A percentile compares a stretch with the other conserved stretches of the same genome.
Evolutionary conservation across 92 coral and sea anemone species (phyloP).

Genomic region (Porites divaricata): DNA sequence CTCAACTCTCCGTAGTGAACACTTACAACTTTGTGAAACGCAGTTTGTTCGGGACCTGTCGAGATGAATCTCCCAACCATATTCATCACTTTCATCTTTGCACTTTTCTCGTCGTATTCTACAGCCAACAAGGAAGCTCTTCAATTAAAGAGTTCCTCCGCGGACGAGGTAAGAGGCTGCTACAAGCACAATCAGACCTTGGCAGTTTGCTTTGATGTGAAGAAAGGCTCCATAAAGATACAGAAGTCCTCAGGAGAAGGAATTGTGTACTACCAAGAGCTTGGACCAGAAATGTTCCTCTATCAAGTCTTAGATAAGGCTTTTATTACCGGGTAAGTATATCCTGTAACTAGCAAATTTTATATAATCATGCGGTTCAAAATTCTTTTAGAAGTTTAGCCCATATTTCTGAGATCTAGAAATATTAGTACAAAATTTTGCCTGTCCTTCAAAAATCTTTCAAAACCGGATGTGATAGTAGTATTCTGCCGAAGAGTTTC

Average conservation of each 20-base stretch:
- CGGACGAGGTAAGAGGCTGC: constrained; percentile 18
- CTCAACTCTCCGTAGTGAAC: no score
- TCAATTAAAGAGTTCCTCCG: constrained; percentile 16
- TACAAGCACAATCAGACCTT: constrained; percentile 26
- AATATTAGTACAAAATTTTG: no score
- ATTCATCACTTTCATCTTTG: background rate
- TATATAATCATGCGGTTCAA: no score
- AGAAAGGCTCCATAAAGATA: constrained; percentile 20
- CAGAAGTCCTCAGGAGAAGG: constrained; percentile 16
- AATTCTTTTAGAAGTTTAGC: no score
- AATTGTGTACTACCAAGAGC: constrained; percentile 6
- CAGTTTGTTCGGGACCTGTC: background rate
- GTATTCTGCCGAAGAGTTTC: no score
- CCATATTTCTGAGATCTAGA: no score
- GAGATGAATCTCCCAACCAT: background rate
- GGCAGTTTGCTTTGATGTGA: constrained; percentile 29
- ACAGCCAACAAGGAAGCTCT: background rate
- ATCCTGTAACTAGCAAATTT: no score
- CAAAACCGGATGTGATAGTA: no score
- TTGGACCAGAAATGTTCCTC: constrained; percentile 22
- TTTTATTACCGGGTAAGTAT: constrained; percentile 22
- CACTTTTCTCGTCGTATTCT: background rate
- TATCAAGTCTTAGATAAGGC: constrained; percentile 33
- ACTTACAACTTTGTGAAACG: no score
- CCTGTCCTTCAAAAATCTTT: no score